These are phyloP conservation scores for Monopis laevigella DNA, from an alignment of 2,888 invertebrate species.

Conservation along the genomic window DNA sequence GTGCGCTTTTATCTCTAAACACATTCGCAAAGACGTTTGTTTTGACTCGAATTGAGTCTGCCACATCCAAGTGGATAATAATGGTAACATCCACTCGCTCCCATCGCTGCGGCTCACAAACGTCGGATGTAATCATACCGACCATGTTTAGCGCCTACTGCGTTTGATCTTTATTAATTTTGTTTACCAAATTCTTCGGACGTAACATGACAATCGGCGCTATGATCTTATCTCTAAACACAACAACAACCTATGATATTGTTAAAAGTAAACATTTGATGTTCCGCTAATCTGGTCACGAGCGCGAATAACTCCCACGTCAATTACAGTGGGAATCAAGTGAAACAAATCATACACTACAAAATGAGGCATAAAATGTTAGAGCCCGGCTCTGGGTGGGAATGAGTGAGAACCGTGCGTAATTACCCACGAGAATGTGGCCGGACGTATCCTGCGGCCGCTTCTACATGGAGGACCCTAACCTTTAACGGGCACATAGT, in stretches of 20 bases:
- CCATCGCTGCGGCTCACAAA: conserved; percentile 18
- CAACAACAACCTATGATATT: no score
- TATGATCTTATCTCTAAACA: no score
- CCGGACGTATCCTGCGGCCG: conserved; percentile 6
- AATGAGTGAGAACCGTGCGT: conserved; percentile 51
- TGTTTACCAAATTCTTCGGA: conserved; percentile 5
- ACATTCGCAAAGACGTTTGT: conserved; percentile 43
- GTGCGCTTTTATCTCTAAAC: conserved; percentile 33
- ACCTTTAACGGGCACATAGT: no score
- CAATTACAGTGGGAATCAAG: conserved; percentile 53
- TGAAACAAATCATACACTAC: conserved; percentile 58
- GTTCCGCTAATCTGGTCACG: conserved; percentile 16
- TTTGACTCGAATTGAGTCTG: conserved; percentile 26
- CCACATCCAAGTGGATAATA: conserved; percentile 16
- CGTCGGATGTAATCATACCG: conserved; percentile 46
- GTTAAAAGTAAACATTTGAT: conserved; percentile 1
- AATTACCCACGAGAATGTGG: conserved; percentile 61
- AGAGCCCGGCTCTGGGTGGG: conserved; percentile 44
- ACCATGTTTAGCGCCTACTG: conserved; percentile 23
- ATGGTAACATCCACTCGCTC: conserved; percentile 21
- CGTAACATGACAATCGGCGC: not conserved
- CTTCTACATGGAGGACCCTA: no score
- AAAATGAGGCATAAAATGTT: conserved; percentile 61
- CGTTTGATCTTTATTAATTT: conserved; percentile 42
- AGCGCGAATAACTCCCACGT: conserved; percentile 41